Evolutionary conservation across 2,888 invertebrate species (phyloP).

Genomic region (Alsophila aescularia): DNA sequence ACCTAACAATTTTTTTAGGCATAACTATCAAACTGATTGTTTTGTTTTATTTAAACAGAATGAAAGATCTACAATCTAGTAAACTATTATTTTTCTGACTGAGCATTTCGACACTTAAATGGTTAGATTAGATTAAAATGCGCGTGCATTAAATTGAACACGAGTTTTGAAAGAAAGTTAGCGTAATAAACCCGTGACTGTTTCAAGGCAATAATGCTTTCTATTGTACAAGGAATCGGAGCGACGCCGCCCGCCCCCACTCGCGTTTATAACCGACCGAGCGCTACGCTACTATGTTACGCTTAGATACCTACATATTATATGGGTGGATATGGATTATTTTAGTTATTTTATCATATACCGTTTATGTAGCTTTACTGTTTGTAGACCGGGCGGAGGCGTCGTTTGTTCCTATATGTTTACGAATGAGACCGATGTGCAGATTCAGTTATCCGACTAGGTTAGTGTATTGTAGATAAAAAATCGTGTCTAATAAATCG

Average conservation of each 20-base stretch:
- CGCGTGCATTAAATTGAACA: too few relatives aligned
- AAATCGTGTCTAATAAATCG: neutral
- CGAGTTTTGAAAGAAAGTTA: too few relatives aligned
- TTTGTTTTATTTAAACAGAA: too few relatives aligned
- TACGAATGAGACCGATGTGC: neutral
- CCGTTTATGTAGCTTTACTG: constrained; percentile 48
- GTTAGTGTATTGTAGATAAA: neutral
- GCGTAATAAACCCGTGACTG: too few relatives aligned
- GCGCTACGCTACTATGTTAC: constrained; percentile 47
- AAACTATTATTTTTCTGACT: too few relatives aligned
- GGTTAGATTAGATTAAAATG: too few relatives aligned
- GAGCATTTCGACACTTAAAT: too few relatives aligned
- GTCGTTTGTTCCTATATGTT: constrained; percentile 14
- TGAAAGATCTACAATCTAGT: too few relatives aligned
- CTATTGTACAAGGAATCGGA: too few relatives aligned
- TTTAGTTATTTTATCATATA: constrained; percentile 49
- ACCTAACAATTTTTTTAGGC: too few relatives aligned
- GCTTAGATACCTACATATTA: constrained; percentile 65
- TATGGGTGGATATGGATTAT: constrained; percentile 71
- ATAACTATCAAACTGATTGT: too few relatives aligned
- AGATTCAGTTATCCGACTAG: neutral
- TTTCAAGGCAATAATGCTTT: too few relatives aligned
- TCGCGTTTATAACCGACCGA: constrained; percentile 7
- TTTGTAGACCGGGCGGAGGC: constrained; percentile 37
- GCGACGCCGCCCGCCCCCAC: constrained; percentile 6